These are phyloP conservation scores for Halcyon leucocephala DNA, from an alignment of 2,797 vertebrate species.

Conservation along the genomic window DNA sequence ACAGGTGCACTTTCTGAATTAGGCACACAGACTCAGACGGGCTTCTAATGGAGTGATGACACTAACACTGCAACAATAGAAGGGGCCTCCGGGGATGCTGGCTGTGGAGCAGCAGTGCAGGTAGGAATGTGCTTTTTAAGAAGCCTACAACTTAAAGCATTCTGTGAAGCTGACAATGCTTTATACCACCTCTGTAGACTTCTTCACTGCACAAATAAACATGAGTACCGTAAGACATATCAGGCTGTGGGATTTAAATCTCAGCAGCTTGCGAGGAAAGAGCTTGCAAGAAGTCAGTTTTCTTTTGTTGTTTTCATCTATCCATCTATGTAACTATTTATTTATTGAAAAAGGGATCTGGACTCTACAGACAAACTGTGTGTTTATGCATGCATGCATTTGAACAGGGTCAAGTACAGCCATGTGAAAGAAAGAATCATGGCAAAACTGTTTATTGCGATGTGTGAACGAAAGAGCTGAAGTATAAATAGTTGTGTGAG, in stretches of 20 bases:
- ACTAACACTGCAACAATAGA: slow-evolving; percentile 74
- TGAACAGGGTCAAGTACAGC: slow-evolving; percentile 39
- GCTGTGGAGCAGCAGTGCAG: not conserved
- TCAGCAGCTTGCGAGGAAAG: not conserved
- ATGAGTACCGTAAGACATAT: slow-evolving; percentile 1
- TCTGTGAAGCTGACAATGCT: slow-evolving; percentile 15
- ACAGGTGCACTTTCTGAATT: slow-evolving; percentile 78
- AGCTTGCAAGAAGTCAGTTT: not conserved
- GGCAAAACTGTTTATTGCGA: slow-evolving; percentile 40
- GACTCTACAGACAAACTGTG: not conserved
- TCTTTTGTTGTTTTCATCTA: not conserved
- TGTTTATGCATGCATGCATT: not conserved
- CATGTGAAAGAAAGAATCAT: slow-evolving; percentile 26
- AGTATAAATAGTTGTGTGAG: slow-evolving; percentile 52
- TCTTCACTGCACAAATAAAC: slow-evolving; percentile 34
- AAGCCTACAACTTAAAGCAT: slow-evolving; percentile 30
- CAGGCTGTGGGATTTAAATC: not conserved
- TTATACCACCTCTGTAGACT: not conserved
- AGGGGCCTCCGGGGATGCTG: slow-evolving; percentile 64
- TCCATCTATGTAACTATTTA: not conserved
- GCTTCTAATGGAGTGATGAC: slow-evolving; percentile 78
- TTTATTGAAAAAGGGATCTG: slow-evolving; percentile 15
- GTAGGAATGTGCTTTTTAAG: slow-evolving; percentile 73
- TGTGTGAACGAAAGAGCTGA: slow-evolving; percentile 18
- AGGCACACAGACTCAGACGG: slow-evolving; percentile 49